Conservation (phyloP, 1,140 invertebrate species). For the Caenorhabditis brenneri region DNA sequence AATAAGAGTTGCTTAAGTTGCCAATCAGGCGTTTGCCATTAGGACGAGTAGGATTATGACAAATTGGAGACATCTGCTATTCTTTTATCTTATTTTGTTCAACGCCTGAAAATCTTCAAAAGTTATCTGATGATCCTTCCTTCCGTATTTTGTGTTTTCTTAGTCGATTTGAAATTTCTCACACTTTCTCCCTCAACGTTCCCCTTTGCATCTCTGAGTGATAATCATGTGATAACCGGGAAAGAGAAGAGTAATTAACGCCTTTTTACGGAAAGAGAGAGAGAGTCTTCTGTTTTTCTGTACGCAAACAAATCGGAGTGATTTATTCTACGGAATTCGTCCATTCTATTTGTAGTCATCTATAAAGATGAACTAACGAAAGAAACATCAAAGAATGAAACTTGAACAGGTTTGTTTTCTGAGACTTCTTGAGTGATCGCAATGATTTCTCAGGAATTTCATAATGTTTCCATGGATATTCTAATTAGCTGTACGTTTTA, state of each 20-base stretch:
- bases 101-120: too few species aligned
- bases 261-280: neutral
- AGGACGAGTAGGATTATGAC: too few species aligned
- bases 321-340: neutral
- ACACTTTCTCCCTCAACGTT: neutral
- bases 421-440: neutral
- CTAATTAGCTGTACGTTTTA: neutral
- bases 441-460: neutral
- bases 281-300: too few species aligned
- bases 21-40: too few species aligned
- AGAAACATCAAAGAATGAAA: conserved; percentile 16
- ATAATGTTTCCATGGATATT: neutral
- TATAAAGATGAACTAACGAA: neutral
- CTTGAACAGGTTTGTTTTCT: neutral
- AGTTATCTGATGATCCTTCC: too few species aligned
- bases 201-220: neutral
- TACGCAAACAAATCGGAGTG: neutral
- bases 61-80: too few species aligned
- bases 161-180: too few species aligned
- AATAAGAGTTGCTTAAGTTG: too few species aligned
- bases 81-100: too few species aligned
- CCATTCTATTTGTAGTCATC: neutral
- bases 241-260: neutral
- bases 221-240: neutral
- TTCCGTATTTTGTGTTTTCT: too few species aligned